Base-by-base conservation (phyloP, 1,140 invertebrate genomes). In the Papilio dardanus region DNA sequence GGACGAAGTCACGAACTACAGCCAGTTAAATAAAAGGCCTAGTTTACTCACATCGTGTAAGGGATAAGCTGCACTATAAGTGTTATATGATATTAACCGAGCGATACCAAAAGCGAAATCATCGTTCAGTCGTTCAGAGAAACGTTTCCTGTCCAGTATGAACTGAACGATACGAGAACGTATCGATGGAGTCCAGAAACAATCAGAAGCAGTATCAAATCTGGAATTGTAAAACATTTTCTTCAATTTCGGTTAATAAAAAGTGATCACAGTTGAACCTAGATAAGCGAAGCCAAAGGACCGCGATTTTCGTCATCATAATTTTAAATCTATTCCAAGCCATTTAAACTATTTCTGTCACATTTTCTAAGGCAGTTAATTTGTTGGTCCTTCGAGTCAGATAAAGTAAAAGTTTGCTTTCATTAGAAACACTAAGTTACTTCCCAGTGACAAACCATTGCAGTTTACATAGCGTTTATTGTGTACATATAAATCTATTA, bases 121-220 rank as follows among this genome's bases (percentile, higher is more conserved):
- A 83, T 97, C 95, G 19, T 93, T 86, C 7, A 87, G 83, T 65
- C 95, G 94, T 8, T 95, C 92, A 2, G 95, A 95, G 89, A 98
- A 99, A 82, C 95, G 95, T 89, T 98, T 98, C 54, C 98, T 94
- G 88, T 98, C 96, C 77, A 99, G 93, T 82, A 99, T 98, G 89
- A 98, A 99, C 89, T 99, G 97, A 0, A 98, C 96, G 66, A 99
- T 97, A 71, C 97, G 94, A 30, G 97, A 97, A 65, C 97, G 95
- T 74, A 98, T 96, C 4, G 97, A 96, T 3, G 97, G 95, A 12
- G 96, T 97, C 91, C 99, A 99, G 91, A 99, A 99, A 68, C 96
- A 96, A 19, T 96, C 94, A 2, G 96, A 94, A 68, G 96, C 93
- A 19, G 97, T 95, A 87, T 98, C 97, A 92, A 99, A 99, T 86